Conservation (phyloP, 1,140 invertebrate genomes). For the Solenopsis fugax region DNA sequence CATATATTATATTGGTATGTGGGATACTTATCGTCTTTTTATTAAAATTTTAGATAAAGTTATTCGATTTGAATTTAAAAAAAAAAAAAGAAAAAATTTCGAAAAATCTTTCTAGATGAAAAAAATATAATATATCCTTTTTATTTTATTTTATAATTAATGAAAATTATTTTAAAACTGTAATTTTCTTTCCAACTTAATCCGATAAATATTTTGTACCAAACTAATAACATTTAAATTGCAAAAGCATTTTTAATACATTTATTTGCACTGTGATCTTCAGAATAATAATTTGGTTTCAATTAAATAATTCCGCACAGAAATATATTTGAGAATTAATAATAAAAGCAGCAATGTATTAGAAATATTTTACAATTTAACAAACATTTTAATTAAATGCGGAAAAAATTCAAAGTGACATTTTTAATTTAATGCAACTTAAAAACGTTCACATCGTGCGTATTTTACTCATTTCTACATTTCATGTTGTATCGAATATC, state of each 20-base stretch:
- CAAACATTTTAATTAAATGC: not conserved
- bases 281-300: not conserved
- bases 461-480: not conserved
- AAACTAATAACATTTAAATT: not conserved
- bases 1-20: not conserved
- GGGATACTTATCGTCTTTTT: not conserved
- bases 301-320: not conserved
- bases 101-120: not conserved
- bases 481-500: slow-evolving; percentile 10
- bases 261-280: not conserved
- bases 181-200: not conserved
- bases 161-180: not conserved
- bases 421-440: not conserved
- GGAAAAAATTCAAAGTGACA: not conserved
- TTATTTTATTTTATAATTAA: not conserved
- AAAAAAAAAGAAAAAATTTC: not conserved
- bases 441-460: not conserved
- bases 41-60: slow-evolving; percentile 3
- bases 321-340: not conserved
- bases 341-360: not conserved
- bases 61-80: not conserved
- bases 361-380: not conserved
- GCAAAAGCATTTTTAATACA: not conserved
- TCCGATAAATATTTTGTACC: not conserved
- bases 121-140: not conserved